Conservation (phyloP, 2,797 vertebrate genomes). For the Notolepis coatsorum region DNA sequence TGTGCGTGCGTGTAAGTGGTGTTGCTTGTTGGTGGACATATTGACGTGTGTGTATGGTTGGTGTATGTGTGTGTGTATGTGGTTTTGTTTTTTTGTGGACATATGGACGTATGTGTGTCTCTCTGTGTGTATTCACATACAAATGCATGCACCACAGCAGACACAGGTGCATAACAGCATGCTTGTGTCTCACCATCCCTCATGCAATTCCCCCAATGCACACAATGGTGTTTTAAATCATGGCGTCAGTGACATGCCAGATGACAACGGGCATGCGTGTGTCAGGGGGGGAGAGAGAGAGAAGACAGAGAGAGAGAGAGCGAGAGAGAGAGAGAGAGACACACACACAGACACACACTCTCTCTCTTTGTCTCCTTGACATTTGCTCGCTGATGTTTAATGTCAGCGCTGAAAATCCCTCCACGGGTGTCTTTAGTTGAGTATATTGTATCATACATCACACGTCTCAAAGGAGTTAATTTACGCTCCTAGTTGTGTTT, state of each 20-base stretch:
- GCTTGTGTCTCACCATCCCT: slow-evolving; percentile 30
- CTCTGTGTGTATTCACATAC: too few relatives aligned
- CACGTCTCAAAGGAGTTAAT: slow-evolving; percentile 56
- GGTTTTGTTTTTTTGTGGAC: slow-evolving; percentile 21
- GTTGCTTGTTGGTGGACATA: background rate
- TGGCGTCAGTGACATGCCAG: slow-evolving; percentile 30
- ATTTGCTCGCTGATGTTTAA: slow-evolving; percentile 68
- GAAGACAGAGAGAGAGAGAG: background rate
- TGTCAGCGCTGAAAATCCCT: slow-evolving; percentile 51
- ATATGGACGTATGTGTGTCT: background rate
- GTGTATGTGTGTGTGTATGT: too few relatives aligned
- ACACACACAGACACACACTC: background rate
- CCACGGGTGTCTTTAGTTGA: slow-evolving; percentile 54
- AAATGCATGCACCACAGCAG: too few relatives aligned
- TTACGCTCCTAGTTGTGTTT: slow-evolving; percentile 61
- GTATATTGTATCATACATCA: slow-evolving; percentile 51
- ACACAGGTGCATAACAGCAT: background rate
- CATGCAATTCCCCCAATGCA: slow-evolving; percentile 28
- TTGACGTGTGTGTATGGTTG: background rate
- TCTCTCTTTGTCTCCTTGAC: slow-evolving; percentile 42
- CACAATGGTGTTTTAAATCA: slow-evolving; percentile 34
- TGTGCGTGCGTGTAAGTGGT: background rate
- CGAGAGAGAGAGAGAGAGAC: background rate
- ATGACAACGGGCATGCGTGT: slow-evolving; percentile 29
- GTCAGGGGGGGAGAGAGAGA: slow-evolving; percentile 16